Evolutionary conservation across 2,888 invertebrate species (phyloP).

Genomic region (Cybosia mesomella): DNA sequence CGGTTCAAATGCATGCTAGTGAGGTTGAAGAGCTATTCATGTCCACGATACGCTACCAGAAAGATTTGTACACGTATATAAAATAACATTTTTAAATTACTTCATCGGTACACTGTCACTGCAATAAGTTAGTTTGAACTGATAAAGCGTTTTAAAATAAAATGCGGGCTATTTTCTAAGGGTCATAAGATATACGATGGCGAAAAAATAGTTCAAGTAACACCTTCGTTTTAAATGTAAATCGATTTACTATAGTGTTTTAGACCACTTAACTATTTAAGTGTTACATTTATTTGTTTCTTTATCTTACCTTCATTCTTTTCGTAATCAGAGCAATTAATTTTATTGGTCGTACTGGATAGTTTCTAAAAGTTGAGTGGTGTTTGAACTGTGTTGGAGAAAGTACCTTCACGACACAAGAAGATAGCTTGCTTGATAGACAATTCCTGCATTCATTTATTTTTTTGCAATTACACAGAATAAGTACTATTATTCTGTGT

Average conservation of each 20-base stretch:
- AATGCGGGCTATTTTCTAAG: conserved; percentile 58
- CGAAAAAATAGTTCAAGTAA: conserved; percentile 41
- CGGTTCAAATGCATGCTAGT: no score
- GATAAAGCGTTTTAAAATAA: conserved; percentile 68
- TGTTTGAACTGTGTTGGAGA: background rate
- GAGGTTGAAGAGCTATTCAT: background rate
- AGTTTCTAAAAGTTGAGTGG: background rate
- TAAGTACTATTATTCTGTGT: no score
- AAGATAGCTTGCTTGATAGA: background rate
- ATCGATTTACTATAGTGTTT: conserved; percentile 51
- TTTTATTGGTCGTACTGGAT: background rate
- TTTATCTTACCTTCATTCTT: conserved; percentile 9
- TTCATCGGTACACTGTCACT: conserved; percentile 61
- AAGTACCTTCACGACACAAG: background rate
- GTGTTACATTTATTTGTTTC: conserved; percentile 16
- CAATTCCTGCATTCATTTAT: background rate
- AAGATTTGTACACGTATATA: background rate
- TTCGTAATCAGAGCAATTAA: conserved; percentile 11
- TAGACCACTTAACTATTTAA: conserved; percentile 26
- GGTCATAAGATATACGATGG: conserved; percentile 44
- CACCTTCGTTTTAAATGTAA: conserved; percentile 56
- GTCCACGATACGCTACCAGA: background rate
- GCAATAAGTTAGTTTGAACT: background rate
- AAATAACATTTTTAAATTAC: conserved; percentile 40
- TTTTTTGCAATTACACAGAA: no score